These are phyloP conservation scores for Caerostris darwini DNA, from an alignment of 1,140 invertebrate species.

Conservation along the genomic window DNA sequence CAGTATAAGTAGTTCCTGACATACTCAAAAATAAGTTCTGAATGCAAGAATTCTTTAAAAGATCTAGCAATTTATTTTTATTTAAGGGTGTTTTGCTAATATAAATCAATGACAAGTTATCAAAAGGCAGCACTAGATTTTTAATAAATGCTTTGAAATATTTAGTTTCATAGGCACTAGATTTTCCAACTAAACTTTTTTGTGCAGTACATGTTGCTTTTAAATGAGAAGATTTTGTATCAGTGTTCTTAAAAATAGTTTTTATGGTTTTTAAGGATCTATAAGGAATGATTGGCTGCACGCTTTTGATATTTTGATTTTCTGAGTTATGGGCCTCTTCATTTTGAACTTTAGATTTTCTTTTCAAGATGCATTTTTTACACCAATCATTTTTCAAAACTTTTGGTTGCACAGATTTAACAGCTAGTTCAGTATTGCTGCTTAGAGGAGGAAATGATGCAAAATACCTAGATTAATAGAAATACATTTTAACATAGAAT, in stretches of 20 bases:
- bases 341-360: not conserved
- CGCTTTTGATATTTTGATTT: not conserved
- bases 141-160: not conserved
- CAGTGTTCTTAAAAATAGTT: slow-evolving; percentile 30
- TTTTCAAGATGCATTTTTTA: not conserved
- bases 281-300: slow-evolving; percentile 54
- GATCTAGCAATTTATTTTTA: not conserved
- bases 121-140: not conserved
- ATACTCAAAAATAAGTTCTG: not conserved
- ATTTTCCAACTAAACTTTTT: not conserved
- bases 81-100: not conserved
- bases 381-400: slow-evolving; percentile 31
- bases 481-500: too few relatives aligned
- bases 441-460: slow-evolving; percentile 79
- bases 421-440: slow-evolving; percentile 62
- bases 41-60: not conserved
- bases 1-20: not conserved
- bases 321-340: not conserved
- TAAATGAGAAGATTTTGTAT: not conserved
- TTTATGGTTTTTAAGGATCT: slow-evolving; percentile 48
- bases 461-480: slow-evolving; percentile 78
- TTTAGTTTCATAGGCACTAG: not conserved
- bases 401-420: not conserved
- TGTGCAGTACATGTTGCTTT: not conserved
- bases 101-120: not conserved